These are phyloP conservation scores for Parnassius apollo DNA, from an alignment of 2,888 invertebrate species.

Conservation along the genomic window DNA sequence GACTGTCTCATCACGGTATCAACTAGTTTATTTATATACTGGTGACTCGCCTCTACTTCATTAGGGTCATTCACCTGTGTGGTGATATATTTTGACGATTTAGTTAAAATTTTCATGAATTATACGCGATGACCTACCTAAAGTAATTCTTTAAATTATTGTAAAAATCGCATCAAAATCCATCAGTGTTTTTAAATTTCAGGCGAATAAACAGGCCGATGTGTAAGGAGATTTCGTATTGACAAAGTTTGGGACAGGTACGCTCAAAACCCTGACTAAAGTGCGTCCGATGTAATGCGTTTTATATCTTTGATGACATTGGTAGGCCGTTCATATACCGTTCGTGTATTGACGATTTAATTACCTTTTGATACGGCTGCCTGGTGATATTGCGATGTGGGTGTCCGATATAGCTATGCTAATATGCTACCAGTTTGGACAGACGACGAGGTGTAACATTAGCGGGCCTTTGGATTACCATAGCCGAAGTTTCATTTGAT, in stretches of 20 bases:
- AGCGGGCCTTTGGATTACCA: conserved; percentile 53
- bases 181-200: too few species aligned
- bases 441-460: conserved; percentile 50
- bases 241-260: background rate
- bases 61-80: too few species aligned
- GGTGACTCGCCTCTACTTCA: too few species aligned
- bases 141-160: too few species aligned
- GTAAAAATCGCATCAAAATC: too few species aligned
- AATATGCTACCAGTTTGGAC: conserved; percentile 48
- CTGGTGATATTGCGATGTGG: conserved; percentile 71
- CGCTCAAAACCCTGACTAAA: background rate
- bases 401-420: conserved; percentile 75
- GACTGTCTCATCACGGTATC: too few species aligned
- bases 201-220: too few species aligned
- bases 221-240: too few species aligned
- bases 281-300: conserved; percentile 35
- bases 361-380: conserved; percentile 76
- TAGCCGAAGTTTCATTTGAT: conserved; percentile 39
- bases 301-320: conserved; percentile 52
- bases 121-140: too few species aligned
- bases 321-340: conserved; percentile 64
- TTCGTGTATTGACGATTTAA: conserved; percentile 80
- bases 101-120: too few species aligned
- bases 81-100: too few species aligned
- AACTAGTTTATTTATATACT: too few species aligned